Conservation (phyloP, 1,140 invertebrate genomes). For the Brachionus paranguensis region DNA sequence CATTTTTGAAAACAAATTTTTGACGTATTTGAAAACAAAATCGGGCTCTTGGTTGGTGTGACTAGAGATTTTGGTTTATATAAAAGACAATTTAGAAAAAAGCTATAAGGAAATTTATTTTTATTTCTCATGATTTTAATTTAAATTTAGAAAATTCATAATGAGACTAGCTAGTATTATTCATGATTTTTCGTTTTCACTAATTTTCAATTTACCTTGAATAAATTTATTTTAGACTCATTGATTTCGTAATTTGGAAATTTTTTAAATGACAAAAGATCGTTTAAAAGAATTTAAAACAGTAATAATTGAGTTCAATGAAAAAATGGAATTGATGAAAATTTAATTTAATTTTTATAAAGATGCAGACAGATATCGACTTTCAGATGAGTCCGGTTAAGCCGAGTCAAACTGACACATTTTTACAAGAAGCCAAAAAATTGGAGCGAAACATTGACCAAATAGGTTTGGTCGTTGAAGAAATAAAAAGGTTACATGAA, state of each 20-base stretch:
- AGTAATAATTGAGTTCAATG: not conserved
- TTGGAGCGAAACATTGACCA: slow-evolving; percentile 98
- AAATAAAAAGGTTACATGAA: slow-evolving; percentile 99
- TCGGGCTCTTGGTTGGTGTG: not conserved
- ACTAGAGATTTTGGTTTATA: not conserved
- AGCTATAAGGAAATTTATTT: not conserved
- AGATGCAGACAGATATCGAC: not conserved
- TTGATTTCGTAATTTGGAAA: not conserved
- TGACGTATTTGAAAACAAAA: not conserved
- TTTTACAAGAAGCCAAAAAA: slow-evolving; percentile 72
- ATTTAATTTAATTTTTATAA: not conserved
- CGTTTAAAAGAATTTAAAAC: not conserved
- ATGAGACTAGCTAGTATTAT: not conserved
- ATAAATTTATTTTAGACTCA: not conserved
- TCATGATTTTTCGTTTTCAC: not conserved
- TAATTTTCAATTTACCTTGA: not conserved
- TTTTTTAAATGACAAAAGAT: not conserved
- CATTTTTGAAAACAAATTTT: not conserved
- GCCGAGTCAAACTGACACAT: not conserved
- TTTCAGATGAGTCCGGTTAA: not conserved
- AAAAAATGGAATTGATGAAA: no score
- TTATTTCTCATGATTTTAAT: not conserved
- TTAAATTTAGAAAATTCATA: not conserved
- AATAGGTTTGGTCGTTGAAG: slow-evolving; percentile 94
- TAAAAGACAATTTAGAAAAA: not conserved